Evolutionary conservation across 1,140 invertebrate genomes (phyloP), one percentile per base, ranked within the genome.

Genomic region (Solen grandis): DNA sequence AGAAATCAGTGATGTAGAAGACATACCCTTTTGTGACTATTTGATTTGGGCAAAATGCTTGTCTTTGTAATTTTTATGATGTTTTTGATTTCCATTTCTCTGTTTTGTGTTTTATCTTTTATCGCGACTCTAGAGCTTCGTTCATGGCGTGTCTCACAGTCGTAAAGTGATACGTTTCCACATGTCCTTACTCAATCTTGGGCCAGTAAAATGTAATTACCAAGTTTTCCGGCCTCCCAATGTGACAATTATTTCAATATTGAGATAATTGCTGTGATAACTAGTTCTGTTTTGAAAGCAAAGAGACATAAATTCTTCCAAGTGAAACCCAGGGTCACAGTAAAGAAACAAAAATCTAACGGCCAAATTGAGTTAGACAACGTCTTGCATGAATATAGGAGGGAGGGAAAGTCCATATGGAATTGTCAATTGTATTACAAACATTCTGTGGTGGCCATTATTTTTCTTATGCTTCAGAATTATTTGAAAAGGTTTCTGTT

Each of bases 171-270:
- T n/a, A n/a, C n/a, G n/a, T n/a, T n/a, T n/a, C n/a, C n/a, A n/a
- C n/a, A n/a, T n/a, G n/a, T n/a, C n/a, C n/a, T n/a, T n/a, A n/a
- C n/a, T n/a, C n/a, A n/a, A n/a, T n/a, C n/a, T n/a, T n/a, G n/a
- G n/a, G 8, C 8, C 41, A 35, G 33, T 57, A 38, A 73, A 73
- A 25, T 38, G 31, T 59, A 73, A 73, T 73, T 73, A 60, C 55
- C 35, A 46, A 10, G 41, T 46, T 46, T 46, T 8, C 13, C 31
- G 1, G 14, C 8, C 5, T 73, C 69, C 69, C 69, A 31, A 25
- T 33, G 25, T 73, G 69, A 73, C 69, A 41, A 73, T 73, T 57
- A 73, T 55, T 73, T 73, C 69, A 38, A 73, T 54, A 73, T 41
- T 73, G 41, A 41, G 52, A 57, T 73, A 73, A 73, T 73, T 73